Evolutionary conservation across 2,113 vertebrate species (phyloP), one percentile per base, ranked within the genome.

Genomic region (Podiceps cristatus): DNA sequence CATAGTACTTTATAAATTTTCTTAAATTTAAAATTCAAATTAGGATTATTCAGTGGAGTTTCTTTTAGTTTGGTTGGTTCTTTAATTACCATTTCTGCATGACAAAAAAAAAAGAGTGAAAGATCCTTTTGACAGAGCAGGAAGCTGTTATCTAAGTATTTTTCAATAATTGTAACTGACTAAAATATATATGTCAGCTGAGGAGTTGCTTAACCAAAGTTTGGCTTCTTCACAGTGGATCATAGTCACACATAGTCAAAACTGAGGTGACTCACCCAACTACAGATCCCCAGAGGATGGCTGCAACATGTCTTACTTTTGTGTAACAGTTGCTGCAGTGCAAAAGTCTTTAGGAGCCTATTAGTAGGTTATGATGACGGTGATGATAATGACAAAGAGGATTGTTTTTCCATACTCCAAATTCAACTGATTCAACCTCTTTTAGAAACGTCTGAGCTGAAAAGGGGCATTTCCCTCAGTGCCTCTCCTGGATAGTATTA

Each of bases 261-360:
- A 50, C 3, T 2, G 14, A 33, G 2, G 4, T 31, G 28, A 47
- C 13, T 44, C 7, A 40, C 27, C 22, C 8, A 56, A 18, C 22
- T 72, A 19, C 11, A 82, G 55, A 28, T 42, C 7, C 10, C n/a
- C 11, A 50, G 37, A 68, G 20, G 1, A 7, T 7, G 69, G 24
- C 5, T 64, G n/a, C 22, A 53, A 29, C 7, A 11, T 47, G 14
- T 47, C 37, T 56, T 68, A 42, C 13, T 7, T 50, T 45, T 44
- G 14, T 42, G 23, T 22, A 79, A 29, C 5, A 33, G 9, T 11
- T 83, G 14, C 7, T 2, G 0, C 3, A 31, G 17, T 1, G 1
- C 11, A 20, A 83, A 75, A 47, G 17, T 2, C 7, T 87, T 67
- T 55, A 53, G 27, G 29, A 45, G 5, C 35, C 7, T 29, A 4